Percentiles rank a stretch among this genome's conserved stretches.
These are phyloP conservation scores for Meandrina meandrites DNA, from an alignment of 92 coral and sea anemone species.

Conservation along the genomic window DNA sequence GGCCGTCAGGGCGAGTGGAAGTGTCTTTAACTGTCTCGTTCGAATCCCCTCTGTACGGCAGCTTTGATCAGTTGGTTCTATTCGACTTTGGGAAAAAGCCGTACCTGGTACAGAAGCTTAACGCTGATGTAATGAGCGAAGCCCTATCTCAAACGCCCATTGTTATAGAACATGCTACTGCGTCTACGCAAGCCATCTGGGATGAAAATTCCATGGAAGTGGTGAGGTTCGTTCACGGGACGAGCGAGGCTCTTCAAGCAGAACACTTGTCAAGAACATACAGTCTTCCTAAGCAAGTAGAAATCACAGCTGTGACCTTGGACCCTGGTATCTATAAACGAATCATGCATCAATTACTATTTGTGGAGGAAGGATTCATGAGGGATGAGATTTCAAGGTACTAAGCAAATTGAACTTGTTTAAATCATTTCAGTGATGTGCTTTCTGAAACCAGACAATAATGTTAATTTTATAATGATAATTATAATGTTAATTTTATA, in stretches of 20 bases:
- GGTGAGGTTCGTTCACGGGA: slow-evolving; percentile 22
- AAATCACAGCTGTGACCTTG: slow-evolving; percentile 24
- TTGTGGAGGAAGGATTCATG: slow-evolving; percentile 80
- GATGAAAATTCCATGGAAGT: slow-evolving; percentile 40
- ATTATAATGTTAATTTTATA: too few species aligned
- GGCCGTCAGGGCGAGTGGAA: slow-evolving; percentile 6
- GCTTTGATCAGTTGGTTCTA: slow-evolving; percentile 68
- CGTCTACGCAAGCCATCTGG: slow-evolving; percentile 18
- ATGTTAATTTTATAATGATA: too few species aligned
- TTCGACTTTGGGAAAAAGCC: slow-evolving; percentile 79
- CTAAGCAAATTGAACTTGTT: neutral
- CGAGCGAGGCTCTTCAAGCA: slow-evolving; percentile 34
- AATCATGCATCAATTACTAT: slow-evolving; percentile 73
- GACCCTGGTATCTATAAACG: slow-evolving; percentile 39
- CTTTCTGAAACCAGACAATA: too few species aligned
- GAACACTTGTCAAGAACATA: slow-evolving; percentile 38
- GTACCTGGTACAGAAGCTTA: slow-evolving; percentile 53
- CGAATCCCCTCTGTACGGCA: slow-evolving; percentile 51
- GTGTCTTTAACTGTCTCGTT: slow-evolving; percentile 55
- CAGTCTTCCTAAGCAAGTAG: slow-evolving; percentile 48
- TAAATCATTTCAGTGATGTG: neutral
- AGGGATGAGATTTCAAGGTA: slow-evolving; percentile 71
- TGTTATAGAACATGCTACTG: neutral
- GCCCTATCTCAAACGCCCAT: slow-evolving; percentile 21
- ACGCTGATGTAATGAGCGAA: slow-evolving; percentile 60